phyloP scores from a whole-genome alignment of 2,113 vertebrate species.

The Pedetes capensis region DNA sequence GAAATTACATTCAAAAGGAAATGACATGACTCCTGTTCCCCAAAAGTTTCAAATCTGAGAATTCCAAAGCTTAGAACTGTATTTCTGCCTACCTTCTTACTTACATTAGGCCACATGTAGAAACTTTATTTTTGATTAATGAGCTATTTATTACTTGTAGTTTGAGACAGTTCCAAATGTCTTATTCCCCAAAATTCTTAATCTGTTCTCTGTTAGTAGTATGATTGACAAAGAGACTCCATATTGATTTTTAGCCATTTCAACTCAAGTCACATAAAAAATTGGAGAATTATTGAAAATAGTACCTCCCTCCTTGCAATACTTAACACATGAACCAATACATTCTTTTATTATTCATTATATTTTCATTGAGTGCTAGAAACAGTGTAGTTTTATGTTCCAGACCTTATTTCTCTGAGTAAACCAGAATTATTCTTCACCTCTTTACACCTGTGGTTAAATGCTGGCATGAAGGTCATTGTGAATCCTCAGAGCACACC shows the following conservation, averaged over 20 bases:
- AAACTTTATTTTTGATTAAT: not conserved
- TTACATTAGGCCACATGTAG: not conserved
- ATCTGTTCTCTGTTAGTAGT: not conserved
- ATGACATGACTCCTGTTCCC: not conserved
- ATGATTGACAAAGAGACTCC: not conserved
- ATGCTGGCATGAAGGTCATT: not conserved
- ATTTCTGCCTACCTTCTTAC: not conserved
- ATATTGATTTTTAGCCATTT: slow-evolving; percentile 22
- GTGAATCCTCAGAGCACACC: too few species aligned
- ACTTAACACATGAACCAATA: not conserved
- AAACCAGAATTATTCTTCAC: not conserved
- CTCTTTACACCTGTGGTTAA: not conserved
- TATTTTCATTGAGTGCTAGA: not conserved
- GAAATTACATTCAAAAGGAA: not conserved
- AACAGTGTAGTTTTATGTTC: not conserved
- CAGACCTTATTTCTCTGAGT: not conserved
- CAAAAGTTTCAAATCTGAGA: not conserved
- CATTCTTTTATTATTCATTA: not conserved
- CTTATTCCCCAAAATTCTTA: not conserved
- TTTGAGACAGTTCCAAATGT: not conserved
- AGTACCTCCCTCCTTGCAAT: not conserved
- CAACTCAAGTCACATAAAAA: not conserved
- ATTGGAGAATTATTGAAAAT: not conserved
- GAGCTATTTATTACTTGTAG: not conserved
- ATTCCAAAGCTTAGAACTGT: not conserved